Percentiles rank a stretch among this genome's conserved stretches.
Evolutionary conservation across 2,797 vertebrate genomes (phyloP).

Genomic region (Neomorphus geoffroyi): DNA sequence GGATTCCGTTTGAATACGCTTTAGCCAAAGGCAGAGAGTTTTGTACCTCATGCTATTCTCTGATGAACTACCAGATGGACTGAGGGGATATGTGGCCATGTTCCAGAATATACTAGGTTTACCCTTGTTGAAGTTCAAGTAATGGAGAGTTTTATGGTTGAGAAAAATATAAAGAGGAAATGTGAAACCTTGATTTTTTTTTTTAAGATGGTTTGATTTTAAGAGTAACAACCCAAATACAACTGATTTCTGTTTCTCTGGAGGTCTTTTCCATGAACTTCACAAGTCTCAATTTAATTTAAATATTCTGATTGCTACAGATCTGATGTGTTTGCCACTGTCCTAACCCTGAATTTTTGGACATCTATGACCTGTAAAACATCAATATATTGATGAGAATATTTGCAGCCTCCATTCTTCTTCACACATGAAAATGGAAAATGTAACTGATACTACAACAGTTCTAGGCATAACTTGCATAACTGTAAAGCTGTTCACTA

Average conservation of each 20-base stretch:
- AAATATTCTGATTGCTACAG: neutral
- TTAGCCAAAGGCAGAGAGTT: neutral
- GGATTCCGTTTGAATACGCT: neutral
- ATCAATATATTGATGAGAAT: neutral
- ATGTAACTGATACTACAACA: neutral
- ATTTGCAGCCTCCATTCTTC: neutral
- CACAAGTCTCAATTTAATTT: neutral
- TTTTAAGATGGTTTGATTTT: neutral
- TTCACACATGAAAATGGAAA: neutral
- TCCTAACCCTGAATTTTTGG: neutral
- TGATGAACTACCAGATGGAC: conserved; percentile 4
- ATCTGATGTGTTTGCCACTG: neutral
- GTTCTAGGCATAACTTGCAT: neutral
- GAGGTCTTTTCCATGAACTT: neutral
- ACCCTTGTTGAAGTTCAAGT: neutral
- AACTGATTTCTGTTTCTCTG: neutral
- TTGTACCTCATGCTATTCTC: neutral
- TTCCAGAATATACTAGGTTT: neutral
- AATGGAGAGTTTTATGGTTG: neutral
- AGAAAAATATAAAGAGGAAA: neutral
- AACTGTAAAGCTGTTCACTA: neutral
- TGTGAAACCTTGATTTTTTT: neutral
- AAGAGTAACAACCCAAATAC: neutral
- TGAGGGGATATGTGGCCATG: neutral
- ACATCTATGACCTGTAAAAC: neutral